Base-by-base conservation (phyloP, 2,888 invertebrate genomes). In the Tiliacea aurago region DNA sequence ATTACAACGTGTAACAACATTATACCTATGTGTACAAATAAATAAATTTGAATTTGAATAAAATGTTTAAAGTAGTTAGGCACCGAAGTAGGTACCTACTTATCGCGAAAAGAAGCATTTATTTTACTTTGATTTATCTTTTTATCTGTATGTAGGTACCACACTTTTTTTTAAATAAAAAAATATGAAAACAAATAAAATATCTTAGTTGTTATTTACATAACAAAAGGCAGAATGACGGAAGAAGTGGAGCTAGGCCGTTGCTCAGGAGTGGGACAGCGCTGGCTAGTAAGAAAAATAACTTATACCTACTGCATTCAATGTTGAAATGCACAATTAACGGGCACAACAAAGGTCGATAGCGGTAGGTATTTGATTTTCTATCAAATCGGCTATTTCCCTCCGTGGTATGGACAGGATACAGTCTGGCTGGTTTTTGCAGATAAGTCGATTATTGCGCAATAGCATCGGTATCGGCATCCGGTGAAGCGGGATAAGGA, bases 311-410 rank as follows among this genome's bases (percentile, higher is more conserved):
- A 23, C 4, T n/a, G 28, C 1, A 9, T 71, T 43, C 4, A 33
- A 49, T 33, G 2, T 43, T 41, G 49, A 65, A 51, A 61, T 53
- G 28, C 15, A 47, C 10, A 15, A 47, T 1, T 28, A 43, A 23
- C 37, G 15, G 49, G 9, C 6, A 74, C 18, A 33, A 33, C 9
- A 28, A 63, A 76, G 67, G 56, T 67, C 47, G 45, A 55, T 45
- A 43, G 43, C 70, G 33, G 49, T 45, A 58, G 18, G 55, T 45
- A 63, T 59, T 70, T 49, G 7, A 28, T 68, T 79, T 83, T 63
- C 28, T 51, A 79, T 66, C 56, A 65, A 83, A 80, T 73, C 20
- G 49, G 20, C 49, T 83, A 45, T 63, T 59, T 83, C 80, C 80
- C 2, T 55, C 43, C 20, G 56, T 15, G 23, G 7, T 69, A 62